Percentiles rank a stretch among this genome's conserved stretches.
Conservation (phyloP, 92 coral and sea anemone genomes). For the Desmophyllum pertusum region DNA sequence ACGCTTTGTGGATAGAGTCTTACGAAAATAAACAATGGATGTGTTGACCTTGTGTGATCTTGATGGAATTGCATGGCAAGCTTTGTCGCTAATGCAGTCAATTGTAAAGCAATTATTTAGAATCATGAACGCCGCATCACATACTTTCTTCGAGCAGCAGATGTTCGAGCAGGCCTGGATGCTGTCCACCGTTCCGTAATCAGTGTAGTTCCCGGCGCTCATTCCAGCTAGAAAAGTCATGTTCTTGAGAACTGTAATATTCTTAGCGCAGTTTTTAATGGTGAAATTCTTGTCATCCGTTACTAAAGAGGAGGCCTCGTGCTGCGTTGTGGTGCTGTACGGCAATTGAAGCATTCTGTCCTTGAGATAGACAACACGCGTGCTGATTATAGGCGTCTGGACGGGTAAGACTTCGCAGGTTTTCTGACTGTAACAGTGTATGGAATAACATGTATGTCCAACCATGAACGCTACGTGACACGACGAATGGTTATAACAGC, state of each 20-base stretch:
- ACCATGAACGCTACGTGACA: conserved; percentile 93
- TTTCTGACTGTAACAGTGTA: conserved; percentile 87
- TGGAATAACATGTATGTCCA: conserved; percentile 73
- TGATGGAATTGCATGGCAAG: conserved; percentile 85
- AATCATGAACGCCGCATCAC: conserved; percentile 97
- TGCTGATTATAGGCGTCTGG: conserved; percentile 61
- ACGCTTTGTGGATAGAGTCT: conserved; percentile 31
- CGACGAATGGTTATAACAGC: conserved; percentile 57
- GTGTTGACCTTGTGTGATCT: conserved; percentile 69
- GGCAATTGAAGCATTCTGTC: conserved; percentile 71
- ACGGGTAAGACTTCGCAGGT: conserved; percentile 86
- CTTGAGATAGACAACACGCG: conserved; percentile 74
- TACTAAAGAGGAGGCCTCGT: conserved; percentile 6
- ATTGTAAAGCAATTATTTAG: conserved; percentile 84
- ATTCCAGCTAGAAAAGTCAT: conserved; percentile 94
- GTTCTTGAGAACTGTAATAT: conserved; percentile 69
- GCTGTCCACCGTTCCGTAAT: conserved; percentile 83
- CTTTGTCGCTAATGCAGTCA: conserved; percentile 75
- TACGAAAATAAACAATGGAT: conserved; percentile 70
- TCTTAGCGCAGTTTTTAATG: conserved; percentile 53
- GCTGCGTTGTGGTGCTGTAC: conserved; percentile 29
- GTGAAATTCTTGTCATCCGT: conserved; percentile 21
- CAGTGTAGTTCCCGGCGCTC: conserved; percentile 93
- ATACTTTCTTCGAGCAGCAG: conserved; percentile 81
- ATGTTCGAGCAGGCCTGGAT: conserved; percentile 76